Evolutionary conservation across 2,888 invertebrate genomes (phyloP), one percentile per base, ranked within the genome.

Genomic region (Sinhomidia bicolor): DNA sequence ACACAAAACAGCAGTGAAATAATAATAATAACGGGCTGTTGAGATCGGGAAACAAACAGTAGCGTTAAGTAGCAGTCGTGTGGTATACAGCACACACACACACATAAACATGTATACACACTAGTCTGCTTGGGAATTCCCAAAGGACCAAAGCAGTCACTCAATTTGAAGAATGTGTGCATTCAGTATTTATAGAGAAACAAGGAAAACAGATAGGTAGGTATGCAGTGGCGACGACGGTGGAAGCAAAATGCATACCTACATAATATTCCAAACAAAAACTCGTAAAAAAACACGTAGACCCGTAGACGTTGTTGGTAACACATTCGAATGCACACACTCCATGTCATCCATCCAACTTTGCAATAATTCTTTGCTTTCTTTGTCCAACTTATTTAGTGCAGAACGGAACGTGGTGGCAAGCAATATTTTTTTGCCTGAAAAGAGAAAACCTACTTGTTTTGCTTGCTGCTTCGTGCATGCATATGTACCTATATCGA

Each of bases 101-200:
- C n/a, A n/a, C n/a, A n/a, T n/a, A n/a, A n/a, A n/a, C n/a, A n/a
- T n/a, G n/a, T n/a, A 47, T 20, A 29, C 65, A 44, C 47, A 32
- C 29, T 65, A 47, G 44, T 54, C 44, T 74, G 44, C 65, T 14
- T 14, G 51, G 44, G 17, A 41, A 71, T 71, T 41, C 83, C 83
- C 83, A 71, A 20, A 83, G 36, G 32, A 41, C 65, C 71, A 57
- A 29, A 83, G 68, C 83, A 83, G 71, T 57, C 83, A 83, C 54
- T 71, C 83, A 71, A 20, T 82, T 82, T 82, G 83, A 83, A 57
- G 71, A 83, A 83, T 82, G 54, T 82, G 54, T 20, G 47, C 74
- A 74, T 23, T 47, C 51, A 29, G 12, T 74, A 74, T 74, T 74
- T 26, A 57, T 57, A 74, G 74, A 51, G 47, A 47, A 47, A 47